These are phyloP conservation scores for Echinometra lucunter DNA, from an alignment of 53 echinoderm and acorn worm species.

Conservation along the genomic window DNA sequence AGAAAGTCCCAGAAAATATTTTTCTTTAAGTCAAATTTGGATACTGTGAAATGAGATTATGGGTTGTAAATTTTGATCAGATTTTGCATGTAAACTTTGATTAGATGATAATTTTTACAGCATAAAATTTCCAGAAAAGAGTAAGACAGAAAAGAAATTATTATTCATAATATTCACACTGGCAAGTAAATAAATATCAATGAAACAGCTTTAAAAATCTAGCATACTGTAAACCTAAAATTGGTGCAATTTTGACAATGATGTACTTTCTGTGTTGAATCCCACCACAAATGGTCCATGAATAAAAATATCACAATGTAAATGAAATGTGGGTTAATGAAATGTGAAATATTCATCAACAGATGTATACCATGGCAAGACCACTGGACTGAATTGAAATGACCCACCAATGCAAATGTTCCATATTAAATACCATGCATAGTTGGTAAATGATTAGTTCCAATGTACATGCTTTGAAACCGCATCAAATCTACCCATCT, in stretches of 20 bases:
- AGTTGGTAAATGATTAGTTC: not conserved
- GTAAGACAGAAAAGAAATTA: not conserved
- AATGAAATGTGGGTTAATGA: not conserved
- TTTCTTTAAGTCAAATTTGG: too few species aligned
- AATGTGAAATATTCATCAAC: not conserved
- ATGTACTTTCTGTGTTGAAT: not conserved
- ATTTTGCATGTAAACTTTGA: not conserved
- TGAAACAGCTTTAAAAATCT: not conserved
- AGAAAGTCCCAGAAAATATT: not conserved
- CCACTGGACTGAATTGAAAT: not conserved
- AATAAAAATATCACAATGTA: not conserved
- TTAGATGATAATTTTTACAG: not conserved
- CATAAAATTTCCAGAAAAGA: not conserved
- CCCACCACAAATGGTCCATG: not conserved
- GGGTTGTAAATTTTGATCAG: not conserved
- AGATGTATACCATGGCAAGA: not conserved
- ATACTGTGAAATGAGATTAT: not conserved
- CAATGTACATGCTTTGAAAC: not conserved
- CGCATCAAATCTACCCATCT: too few species aligned
- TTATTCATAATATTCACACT: not conserved
- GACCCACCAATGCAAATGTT: slow-evolving; percentile 1
- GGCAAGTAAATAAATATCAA: not conserved
- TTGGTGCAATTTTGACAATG: not conserved
- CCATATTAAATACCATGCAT: slow-evolving; percentile 34
- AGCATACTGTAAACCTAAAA: not conserved